Evolutionary conservation across 2,113 vertebrate genomes (phyloP), one percentile per base, ranked within the genome.

Genomic region (Cathartes aura): DNA sequence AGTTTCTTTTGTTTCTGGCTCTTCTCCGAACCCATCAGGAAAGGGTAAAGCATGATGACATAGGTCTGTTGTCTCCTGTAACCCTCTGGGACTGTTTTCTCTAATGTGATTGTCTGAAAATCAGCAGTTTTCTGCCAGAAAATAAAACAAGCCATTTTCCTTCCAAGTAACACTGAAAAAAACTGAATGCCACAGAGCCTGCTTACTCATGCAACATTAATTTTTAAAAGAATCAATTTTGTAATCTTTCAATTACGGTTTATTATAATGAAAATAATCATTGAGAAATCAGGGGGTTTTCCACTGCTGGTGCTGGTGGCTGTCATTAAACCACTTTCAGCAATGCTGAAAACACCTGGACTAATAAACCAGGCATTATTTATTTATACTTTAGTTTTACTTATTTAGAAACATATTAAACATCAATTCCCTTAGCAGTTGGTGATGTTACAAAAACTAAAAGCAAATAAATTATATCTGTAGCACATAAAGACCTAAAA

Each of bases 161-260:
- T 86, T 95, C 74, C 78, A 96, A 96, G 86, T 74, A 93, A 86
- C 58, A 85, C 48, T 82, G 93, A 87, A 95, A 92, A 96, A 90
- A 78, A 38, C 73, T 38, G 45, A 95, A 95, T 43, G 68, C 93
- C 80, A 95, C 9, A 4, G 74, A 97, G 85, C 73, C 82, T 75
- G 48, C 68, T 97, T 59, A 60, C 87, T 85, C 89, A 78, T 38
- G 84, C 91, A 94, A 88, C 87, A 94, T 97, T 96, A 97, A 97
- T 96, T 98, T 97, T 97, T 97, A 94, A 97, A 95, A 97, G 75
- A 97, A 97, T 97, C 96, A 96, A 97, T 97, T 96, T 94, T 95
- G 85, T 96, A 97, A 97, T 95, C 89, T 95, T 96, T 97, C 96
- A 97, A 96, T 96, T 98, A 97, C 71, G 62, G 62, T 74, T 90